Conservation (phyloP, 2,797 vertebrate genomes). For the Leuciscus waleckii region DNA sequence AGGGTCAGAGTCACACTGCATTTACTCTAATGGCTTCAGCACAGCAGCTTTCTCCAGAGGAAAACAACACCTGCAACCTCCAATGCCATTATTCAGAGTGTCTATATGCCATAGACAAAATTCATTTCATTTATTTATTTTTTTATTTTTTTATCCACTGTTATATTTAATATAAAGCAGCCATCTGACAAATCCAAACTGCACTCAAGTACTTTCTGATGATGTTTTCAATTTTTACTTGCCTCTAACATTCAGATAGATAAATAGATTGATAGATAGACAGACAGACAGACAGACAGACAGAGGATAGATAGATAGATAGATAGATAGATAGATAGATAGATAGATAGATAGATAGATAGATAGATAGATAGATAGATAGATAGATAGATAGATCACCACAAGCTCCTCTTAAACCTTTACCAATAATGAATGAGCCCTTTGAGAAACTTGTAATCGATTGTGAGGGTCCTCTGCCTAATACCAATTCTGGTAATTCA, state of each 20-base stretch:
- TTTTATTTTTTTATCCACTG: background rate
- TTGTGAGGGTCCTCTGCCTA: no score
- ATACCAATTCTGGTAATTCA: no score
- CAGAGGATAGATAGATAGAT: no score
- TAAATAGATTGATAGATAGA: no score
- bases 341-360: no score
- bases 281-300: no score
- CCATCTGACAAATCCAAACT: background rate
- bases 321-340: no score
- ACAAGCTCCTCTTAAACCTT: no score
- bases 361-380: no score
- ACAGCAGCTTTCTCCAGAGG: slow-evolving; percentile 42
- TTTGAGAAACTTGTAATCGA: no score
- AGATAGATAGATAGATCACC: no score
- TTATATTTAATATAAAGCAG: background rate
- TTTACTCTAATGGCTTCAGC: slow-evolving; percentile 57
- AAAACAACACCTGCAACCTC: slow-evolving; percentile 46
- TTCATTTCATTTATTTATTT: background rate
- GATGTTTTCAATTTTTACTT: background rate
- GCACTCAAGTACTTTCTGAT: background rate
- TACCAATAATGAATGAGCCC: no score
- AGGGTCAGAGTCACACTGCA: slow-evolving; percentile 42
- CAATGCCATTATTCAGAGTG: slow-evolving; percentile 28
- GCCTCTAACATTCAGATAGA: background rate
- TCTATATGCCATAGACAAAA: slow-evolving; percentile 1